Evolutionary conservation across 2,113 vertebrate species (phyloP), one percentile per base, ranked within the genome.

Genomic region (Melospiza melodia): DNA sequence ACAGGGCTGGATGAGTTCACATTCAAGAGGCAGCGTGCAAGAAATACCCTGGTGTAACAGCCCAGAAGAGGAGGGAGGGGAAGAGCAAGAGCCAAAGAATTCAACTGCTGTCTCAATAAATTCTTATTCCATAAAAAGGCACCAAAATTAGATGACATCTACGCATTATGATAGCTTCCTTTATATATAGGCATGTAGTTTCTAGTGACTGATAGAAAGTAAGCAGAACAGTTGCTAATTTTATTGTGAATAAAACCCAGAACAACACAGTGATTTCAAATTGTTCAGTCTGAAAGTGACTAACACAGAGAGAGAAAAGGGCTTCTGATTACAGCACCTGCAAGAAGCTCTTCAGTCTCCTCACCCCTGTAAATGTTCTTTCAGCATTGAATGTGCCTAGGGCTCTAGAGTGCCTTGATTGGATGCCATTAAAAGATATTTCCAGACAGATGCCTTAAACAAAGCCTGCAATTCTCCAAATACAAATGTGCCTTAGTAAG

Each of bases 81-180:
- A 52, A 84, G 61, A 90, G 28, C 19, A 89, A 77, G 55, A 85
- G 31, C 46, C 24, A 74, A 89, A 68, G 18, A 54, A 69, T 52
- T 19, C 59, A 81, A 76, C 37, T 66, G 19, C 46, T 89, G 68
- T 58, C 87, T 94, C 69, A 76, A 46, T 33, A 87, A 79, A 81
- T 92, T 52, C 87, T 94, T 94, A 83, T 93, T 90, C 84, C 63
- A 89, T 92, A 84, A 86, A 94, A 80, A 55, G 46, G 49, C 73
- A 94, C 43, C 20, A 23, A 88, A 86, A 96, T 90, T 89, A 90
- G 66, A 54, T 48, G 51, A 72, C 65, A 76, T 59, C 84, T 61
- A 80, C 46, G 44, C 49, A 49, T 73, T 2, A 1, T 11, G 15
- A 57, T 48, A 76, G 4, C 27, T 85, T 89, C n/a, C 33, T 93